phyloP scores from a whole-genome alignment of 2,113 vertebrate genomes.

The Daphoenositta chrysoptera region DNA sequence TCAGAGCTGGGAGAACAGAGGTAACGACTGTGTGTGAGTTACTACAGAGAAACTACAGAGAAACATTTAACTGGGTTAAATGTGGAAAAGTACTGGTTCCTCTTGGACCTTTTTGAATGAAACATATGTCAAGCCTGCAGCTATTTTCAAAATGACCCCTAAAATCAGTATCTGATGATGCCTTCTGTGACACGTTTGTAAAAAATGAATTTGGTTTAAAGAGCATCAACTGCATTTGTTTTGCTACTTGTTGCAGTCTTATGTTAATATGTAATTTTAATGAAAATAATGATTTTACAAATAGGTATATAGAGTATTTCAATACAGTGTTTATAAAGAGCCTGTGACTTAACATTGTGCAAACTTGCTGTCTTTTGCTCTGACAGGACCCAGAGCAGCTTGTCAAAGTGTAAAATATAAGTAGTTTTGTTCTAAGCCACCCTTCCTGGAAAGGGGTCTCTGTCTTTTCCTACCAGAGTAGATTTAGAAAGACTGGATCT shows the following conservation, averaged over 20 bases:
- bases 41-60: neutral
- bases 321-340: neutral
- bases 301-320: neutral
- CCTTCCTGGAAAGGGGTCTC: neutral
- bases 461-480: neutral
- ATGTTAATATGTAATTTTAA: neutral
- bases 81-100: neutral
- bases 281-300: neutral
- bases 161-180: neutral
- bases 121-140: neutral
- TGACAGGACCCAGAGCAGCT: neutral
- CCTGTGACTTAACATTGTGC: neutral
- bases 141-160: neutral
- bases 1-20: neutral
- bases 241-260: neutral
- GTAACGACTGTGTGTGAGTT: accelerated
- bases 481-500: neutral
- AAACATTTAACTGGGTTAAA: neutral
- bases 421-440: neutral
- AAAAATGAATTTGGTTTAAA: neutral
- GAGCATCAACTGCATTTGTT: neutral
- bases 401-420: neutral
- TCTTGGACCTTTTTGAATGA: neutral
- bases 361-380: neutral
- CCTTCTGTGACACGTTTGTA: neutral